Evolutionary conservation across 2,113 vertebrate species (phyloP), one percentile per base, ranked within the genome.

Genomic region (Gallinago undulata): DNA sequence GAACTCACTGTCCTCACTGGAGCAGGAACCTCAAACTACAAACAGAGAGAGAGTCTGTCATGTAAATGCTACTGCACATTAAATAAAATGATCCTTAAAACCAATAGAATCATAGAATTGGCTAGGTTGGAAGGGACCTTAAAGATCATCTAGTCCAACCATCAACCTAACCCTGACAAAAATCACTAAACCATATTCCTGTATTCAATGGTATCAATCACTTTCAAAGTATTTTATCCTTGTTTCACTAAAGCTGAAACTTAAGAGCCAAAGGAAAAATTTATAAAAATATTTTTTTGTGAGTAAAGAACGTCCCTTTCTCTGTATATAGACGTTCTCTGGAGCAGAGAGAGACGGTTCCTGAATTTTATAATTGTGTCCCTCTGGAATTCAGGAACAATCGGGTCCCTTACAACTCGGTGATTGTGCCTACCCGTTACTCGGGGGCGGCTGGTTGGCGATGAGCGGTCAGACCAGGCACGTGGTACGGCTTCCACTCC

Each of bases 31-130:
- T 93, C 73, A 93, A 56, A 48, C 35, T 73, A 35, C 62, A 95
- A 94, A 31, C 6, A 79, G 7, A 77, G 6, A 48, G 3, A 73
- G 3, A 70, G 4, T 22, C 5, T 62, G 67, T 56, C 74, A 63
- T 31, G 45, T 82, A 95, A 96, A 95, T 69, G 27, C 15, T 93
- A 83, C n/a, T 75, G 37, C 72, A 74, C 66, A 92, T 91, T 68
- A 76, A 91, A 86, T 24, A 89, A 85, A 95, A 87, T 21, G 30
- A 35, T 86, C 59, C 67, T 96, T 64, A 45, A 84, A 89, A 66
- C 8, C 11, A 62, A 11, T 39, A 39, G 39, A 39, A 39, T 39
- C 39, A 39, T 39, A 39, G 39, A 39, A 39, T 39, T 39, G 39
- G 5, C 39, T 39, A 39, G 39, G 39, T 39, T 39, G 39, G 39